A percentile compares a stretch with the other conserved stretches of the same genome.
phyloP scores from a whole-genome alignment of 2,888 invertebrate species.

The Apotomis capreana region DNA sequence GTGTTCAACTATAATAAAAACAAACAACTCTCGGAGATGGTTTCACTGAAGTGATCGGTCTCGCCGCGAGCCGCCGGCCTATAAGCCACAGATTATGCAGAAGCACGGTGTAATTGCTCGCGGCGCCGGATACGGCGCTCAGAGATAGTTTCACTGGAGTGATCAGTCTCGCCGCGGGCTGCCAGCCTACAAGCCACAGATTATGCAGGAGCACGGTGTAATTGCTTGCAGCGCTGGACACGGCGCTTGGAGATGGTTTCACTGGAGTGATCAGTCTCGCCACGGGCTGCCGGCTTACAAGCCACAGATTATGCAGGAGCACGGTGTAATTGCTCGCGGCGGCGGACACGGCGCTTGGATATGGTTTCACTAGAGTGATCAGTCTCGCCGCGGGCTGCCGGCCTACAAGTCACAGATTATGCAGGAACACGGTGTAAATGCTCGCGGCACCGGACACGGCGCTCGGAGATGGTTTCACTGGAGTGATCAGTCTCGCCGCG shows the following conservation, averaged over 20 bases:
- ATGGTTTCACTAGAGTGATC: conserved; percentile 4
- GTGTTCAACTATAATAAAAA: no score
- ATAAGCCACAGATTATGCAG: conserved; percentile 33
- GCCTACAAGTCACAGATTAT: conserved; percentile 30
- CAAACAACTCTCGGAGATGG: neutral
- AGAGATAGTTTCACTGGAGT: conserved; percentile 12
- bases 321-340: conserved; percentile 37
- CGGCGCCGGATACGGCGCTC: conserved; percentile 25
- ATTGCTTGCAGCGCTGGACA: conserved; percentile 37
- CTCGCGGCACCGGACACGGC: conserved; percentile 16
- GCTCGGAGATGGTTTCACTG: conserved; percentile 13
- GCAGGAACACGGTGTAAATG: conserved; percentile 37
- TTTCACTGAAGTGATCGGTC: conserved; percentile 9
- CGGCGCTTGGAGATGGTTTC: conserved; percentile 33
- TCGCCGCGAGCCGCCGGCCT: neutral
- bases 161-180: neutral
- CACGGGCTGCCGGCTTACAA: neutral
- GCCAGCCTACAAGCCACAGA: conserved; percentile 15
- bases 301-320: conserved; percentile 37
- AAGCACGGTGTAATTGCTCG: conserved; percentile 36
- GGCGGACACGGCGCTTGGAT: conserved; percentile 29
- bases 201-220: conserved; percentile 37
- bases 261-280: neutral
- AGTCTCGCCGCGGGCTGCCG: neutral
- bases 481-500: neutral